Base-by-base conservation (phyloP, 2,888 invertebrate species). In the Oxycera nigricornis region DNA sequence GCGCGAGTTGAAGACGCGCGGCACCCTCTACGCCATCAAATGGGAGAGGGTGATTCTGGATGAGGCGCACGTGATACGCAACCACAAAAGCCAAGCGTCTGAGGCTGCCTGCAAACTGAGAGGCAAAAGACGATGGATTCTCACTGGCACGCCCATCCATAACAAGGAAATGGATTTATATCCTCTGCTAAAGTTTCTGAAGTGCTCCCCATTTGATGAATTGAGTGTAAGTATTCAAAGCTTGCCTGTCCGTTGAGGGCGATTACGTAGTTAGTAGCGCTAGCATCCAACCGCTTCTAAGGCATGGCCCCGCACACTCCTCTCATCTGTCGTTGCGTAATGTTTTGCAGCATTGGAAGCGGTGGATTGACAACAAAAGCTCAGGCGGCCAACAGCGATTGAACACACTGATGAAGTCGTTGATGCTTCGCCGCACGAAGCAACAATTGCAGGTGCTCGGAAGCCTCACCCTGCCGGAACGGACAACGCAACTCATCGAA, bases 81-180 rank as follows among this genome's bases (percentile, higher is more conserved):
- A 98, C 86, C 89, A 93, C 82, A 95, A 95, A 85, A 90, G 92
- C 7, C 88, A 90, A 77, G 91, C 92, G 0, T 91, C 94, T 0
- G 82, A 87, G 76, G 92, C 93, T 0, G 92, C 92, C 6, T 92
- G 91, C 82, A 85, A 86, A 1, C 83, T 96, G 59, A 79, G 83
- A 0, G 90, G 90, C 4, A 87, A 85, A 73, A 86, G 88, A 1
- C 90, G 95, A 11, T 96, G 95, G 95, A 92, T 91, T 0, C 88
- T 98, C 22, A 96, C 97, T 0, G 98, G 98, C 28, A 97, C 97
- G 0, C 98, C 98, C 0, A 92, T 98, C 52, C 98, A 98, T 81
- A 98, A 98, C 84, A 94, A 95, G 82, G 93, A 96, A 82, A 85
- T 92, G 75, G 97, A 95, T 83, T 86, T 94, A 46, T 95, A 90